These are phyloP conservation scores for Eriosoma lanigerum DNA, from an alignment of 1,140 invertebrate genomes.

Conservation along the genomic window DNA sequence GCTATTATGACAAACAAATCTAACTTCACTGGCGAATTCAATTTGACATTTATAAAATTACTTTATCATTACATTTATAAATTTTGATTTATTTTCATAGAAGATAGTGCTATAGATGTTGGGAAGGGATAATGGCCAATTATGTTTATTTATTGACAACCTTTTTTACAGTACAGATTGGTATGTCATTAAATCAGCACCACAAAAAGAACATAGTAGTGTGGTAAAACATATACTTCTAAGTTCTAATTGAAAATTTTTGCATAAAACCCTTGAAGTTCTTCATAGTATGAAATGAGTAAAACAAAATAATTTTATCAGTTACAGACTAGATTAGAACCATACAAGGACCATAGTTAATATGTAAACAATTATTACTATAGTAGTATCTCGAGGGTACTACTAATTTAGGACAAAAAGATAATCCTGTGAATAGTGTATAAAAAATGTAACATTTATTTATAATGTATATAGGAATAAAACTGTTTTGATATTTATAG, in stretches of 20 bases:
- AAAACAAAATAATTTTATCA: neutral
- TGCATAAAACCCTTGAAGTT: neutral
- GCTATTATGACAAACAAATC: neutral
- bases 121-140: neutral
- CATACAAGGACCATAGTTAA: neutral
- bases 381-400: too few species aligned
- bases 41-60: neutral
- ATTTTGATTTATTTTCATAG: constrained; percentile 16
- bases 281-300: neutral
- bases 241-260: constrained; percentile 4
- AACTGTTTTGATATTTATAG: too few species aligned
- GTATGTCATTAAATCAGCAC: neutral
- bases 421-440: too few species aligned
- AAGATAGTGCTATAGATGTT: neutral
- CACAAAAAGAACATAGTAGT: neutral
- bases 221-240: neutral
- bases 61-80: neutral
- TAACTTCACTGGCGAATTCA: neutral
- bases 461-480: too few species aligned
- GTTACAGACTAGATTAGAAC: neutral
- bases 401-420: too few species aligned
- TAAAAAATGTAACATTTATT: too few species aligned
- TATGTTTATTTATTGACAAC: neutral
- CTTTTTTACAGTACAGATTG: neutral
- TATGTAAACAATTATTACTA: neutral